A percentile compares a stretch with the other conserved stretches of the same genome.
Evolutionary conservation across 2,888 invertebrate genomes (phyloP).

Genomic region (Drosophila barbarae): DNA sequence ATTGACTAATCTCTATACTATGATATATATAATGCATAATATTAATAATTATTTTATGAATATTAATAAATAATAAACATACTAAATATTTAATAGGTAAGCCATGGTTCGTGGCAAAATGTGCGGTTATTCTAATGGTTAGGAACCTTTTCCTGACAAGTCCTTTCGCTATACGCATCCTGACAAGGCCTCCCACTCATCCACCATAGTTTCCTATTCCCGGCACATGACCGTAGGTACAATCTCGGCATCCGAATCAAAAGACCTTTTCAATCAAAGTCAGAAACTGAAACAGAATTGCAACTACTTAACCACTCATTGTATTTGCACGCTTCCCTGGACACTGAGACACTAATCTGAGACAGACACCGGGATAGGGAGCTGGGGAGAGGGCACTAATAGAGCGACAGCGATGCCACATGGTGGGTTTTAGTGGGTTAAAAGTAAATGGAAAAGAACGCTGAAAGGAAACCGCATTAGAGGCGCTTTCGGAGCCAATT

Average conservation of each 20-base stretch:
- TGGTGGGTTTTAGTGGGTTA: not conserved
- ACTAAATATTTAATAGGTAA: too few relatives aligned
- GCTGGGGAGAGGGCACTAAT: not conserved
- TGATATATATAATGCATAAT: too few relatives aligned
- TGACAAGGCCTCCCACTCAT: not conserved
- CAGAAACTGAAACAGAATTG: constrained; percentile 7
- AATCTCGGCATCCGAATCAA: constrained; percentile 9
- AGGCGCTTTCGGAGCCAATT: constrained; percentile 51
- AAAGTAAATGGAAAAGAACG: not conserved
- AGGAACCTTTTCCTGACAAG: not conserved
- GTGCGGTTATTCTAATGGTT: not conserved
- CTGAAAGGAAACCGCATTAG: constrained; percentile 32
- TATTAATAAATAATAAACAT: too few relatives aligned
- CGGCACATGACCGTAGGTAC: not conserved
- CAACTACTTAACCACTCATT: constrained; percentile 44
- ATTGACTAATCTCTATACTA: too few relatives aligned
- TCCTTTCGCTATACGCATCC: not conserved
- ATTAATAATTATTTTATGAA: too few relatives aligned
- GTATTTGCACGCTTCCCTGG: constrained; percentile 48
- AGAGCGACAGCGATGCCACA: constrained; percentile 8
- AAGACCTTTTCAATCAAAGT: not conserved
- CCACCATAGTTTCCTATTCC: not conserved
- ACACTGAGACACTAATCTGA: constrained; percentile 39
- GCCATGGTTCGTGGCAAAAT: too few relatives aligned
- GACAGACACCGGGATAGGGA: not conserved